Percentiles rank a stretch among this genome's conserved stretches.
These are phyloP conservation scores for Pholis gunnellus DNA, from an alignment of 2,113 vertebrate species.

Conservation along the genomic window DNA sequence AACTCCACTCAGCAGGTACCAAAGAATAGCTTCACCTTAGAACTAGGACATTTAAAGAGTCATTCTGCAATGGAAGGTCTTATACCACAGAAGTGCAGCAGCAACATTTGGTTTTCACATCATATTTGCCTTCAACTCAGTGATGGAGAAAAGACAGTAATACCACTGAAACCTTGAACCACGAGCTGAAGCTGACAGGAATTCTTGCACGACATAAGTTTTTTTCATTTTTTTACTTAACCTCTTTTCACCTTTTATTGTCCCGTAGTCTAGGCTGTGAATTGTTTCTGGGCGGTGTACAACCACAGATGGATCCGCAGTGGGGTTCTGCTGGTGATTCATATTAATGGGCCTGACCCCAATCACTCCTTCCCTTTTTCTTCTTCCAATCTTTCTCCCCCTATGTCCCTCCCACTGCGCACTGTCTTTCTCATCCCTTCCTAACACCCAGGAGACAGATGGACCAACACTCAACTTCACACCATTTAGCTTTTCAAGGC, in stretches of 20 bases:
- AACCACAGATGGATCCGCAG: slow-evolving; percentile 76
- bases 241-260: slow-evolving; percentile 63
- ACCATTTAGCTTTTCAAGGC: slow-evolving; percentile 84
- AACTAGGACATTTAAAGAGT: slow-evolving; percentile 16
- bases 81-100: neutral
- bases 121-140: neutral
- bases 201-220: slow-evolving; percentile 54
- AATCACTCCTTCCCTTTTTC: slow-evolving; percentile 70
- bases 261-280: slow-evolving; percentile 57
- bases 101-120: slow-evolving; percentile 19
- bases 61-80: slow-evolving; percentile 8
- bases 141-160: slow-evolving; percentile 17
- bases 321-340: slow-evolving; percentile 80
- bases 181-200: slow-evolving; percentile 36
- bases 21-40: slow-evolving; percentile 20
- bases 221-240: slow-evolving; percentile 14
- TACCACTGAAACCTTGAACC: slow-evolving; percentile 33
- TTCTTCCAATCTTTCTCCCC: slow-evolving; percentile 61
- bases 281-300: slow-evolving; percentile 69
- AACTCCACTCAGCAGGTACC: neutral
- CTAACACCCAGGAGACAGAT: slow-evolving; percentile 80
- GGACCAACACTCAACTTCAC: slow-evolving; percentile 82
- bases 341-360: slow-evolving; percentile 78
- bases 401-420: slow-evolving; percentile 61
- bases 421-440: slow-evolving; percentile 69